Base-by-base conservation (phyloP, 2,113 vertebrate species). In the Anhinga rufa region DNA sequence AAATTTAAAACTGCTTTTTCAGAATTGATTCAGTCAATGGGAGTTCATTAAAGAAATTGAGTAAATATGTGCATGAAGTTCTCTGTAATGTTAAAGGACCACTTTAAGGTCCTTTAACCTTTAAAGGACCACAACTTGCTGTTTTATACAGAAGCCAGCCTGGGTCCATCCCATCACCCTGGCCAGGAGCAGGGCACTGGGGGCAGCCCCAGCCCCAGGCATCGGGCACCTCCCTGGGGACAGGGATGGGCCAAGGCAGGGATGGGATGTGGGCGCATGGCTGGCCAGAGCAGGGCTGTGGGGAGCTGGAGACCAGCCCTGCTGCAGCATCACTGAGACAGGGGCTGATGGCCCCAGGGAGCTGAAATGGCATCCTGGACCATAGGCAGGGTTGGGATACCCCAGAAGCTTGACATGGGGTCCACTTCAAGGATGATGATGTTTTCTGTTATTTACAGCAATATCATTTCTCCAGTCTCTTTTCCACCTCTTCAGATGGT, bases 161-260 rank as follows among this genome's bases (percentile, higher is more conserved):
- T 3, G 9, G 22, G 9, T n/a, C 36, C 0, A 3, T 61, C 26
- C 11, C 22, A 34, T 17, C 2, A 5, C 36, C 4, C 22, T 12
- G 3, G 46, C 12, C 29, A 62, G 46, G 21, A 32, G 36, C n/a
- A 40, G 46, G 17, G 17, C 36, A 34, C 24, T 46, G 24, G 24
- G 17, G 29, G 21, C 10, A 51, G 36, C 11, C 36, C 25, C 19
- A 48, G 74, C 25, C 10, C 29, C 36, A 32, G 15, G 46, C 29
- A 64, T n/a, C 1, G 4, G n/a, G 28, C 20, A 78, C 9, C 36
- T 51, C 17, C 29, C 29, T 40, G 9, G 46, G 58, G 44, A 61
- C 7, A 4, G 14, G 22, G 71, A n/a, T 8, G 2, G 26, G 32
- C 25, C 6, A 9, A n/a, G 40, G 14, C 32, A 29, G 34, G 74